Base-by-base conservation (phyloP, 2,113 vertebrate species). In the Lamprotornis superbus region DNA sequence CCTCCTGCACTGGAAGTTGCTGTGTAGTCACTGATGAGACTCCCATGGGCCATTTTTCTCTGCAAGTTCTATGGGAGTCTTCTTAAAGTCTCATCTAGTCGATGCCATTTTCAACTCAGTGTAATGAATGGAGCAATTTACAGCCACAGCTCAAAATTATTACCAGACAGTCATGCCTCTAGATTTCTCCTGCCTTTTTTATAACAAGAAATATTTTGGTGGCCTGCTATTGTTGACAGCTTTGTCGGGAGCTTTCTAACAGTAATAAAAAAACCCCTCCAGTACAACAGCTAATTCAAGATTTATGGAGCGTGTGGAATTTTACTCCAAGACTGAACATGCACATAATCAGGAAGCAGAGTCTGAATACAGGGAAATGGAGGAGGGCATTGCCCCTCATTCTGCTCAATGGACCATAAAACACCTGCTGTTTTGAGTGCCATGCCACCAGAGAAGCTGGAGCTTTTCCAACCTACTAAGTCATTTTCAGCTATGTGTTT, bases 231-330 rank as follows among this genome's bases (percentile, higher is more conserved):
- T 86, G 87, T 35, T 92, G 85, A 93, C 89, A 94, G 77, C 61
- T 93, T 93, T 93, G 85, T 91, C 87, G 88, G 78, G 75, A 96
- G 73, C 67, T 83, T 96, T 89, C 83, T 93, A 79, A 73, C 7
- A 61, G 63, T 47, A 67, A 95, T 87, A 89, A 94, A 93, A 89
- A 75, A 94, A 2, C 8, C 39, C 73, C 67, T 87, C 76, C 52
- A 74, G 70, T 91, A 50, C 49, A 91, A n/a, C 70, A 93, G 65
- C 73, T 94, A 96, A 92, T 95, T 93, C 65, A 85, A 56, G 93
- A 95, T 95, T 95, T 95, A 91, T 85, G 91, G 91, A 94, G 59
- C 53, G 40, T 79, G 76, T 91, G 80, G 90, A 94, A 71, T 93
- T 92, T 46, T 40, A 39, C 68, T 92, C 7, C 7, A 76, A 63